Evolutionary conservation across 2,113 vertebrate genomes (phyloP).

Genomic region (Siniperca chuatsi): DNA sequence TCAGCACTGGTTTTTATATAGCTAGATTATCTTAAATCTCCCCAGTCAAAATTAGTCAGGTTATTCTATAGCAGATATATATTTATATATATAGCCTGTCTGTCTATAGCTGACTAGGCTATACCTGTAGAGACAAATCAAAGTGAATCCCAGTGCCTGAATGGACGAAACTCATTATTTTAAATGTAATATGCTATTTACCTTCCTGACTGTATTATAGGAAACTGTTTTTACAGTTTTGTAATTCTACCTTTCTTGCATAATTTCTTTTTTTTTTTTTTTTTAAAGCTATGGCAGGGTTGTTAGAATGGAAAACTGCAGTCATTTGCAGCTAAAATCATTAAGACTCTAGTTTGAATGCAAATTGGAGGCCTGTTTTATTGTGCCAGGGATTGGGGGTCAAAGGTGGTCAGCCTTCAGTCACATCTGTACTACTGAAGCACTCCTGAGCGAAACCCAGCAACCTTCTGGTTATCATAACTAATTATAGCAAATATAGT

Average conservation of each 20-base stretch:
- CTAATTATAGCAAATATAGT: background rate
- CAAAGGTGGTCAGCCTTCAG: conserved; percentile 10
- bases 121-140: background rate
- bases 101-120: background rate
- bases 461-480: background rate
- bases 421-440: background rate
- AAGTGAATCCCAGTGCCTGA: background rate
- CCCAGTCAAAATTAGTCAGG: background rate
- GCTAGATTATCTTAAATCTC: background rate
- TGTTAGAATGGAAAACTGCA: background rate
- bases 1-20: background rate
- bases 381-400: background rate
- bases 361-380: background rate
- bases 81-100: no score
- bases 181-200: no score
- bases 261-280: background rate
- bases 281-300: background rate
- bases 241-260: background rate
- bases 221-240: background rate
- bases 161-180: no score
- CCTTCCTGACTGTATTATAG: background rate
- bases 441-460: background rate
- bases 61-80: background rate
- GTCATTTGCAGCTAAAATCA: background rate
- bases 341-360: background rate